Evolutionary conservation across 1,140 invertebrate genomes (phyloP), one percentile per base, ranked within the genome.

Genomic region (Nautilus pompilius): DNA sequence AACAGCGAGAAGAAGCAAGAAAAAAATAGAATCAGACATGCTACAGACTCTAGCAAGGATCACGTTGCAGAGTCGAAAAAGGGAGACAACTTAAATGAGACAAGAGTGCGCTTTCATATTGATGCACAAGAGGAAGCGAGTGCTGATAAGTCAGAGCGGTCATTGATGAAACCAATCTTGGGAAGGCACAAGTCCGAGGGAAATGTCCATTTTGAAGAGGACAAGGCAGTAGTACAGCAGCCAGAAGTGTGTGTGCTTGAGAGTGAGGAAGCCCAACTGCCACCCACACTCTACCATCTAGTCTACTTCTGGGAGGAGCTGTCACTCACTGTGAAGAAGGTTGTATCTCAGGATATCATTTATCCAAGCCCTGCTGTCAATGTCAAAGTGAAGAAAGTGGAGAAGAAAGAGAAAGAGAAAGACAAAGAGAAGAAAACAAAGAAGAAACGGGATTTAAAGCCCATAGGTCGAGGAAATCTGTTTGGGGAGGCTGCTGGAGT

Each of bases 291-390:
- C 5, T 91, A 93, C 41, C 83, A 75, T 88, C 89, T 80, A 6
- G 84, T 86, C 17, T 78, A 79, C 56, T 82, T 97, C 5, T 97
- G 94, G 95, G 93, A 96, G 75, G 90, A 93, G 66, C 83, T 96
- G n/a, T 89, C 89, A 46, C 79, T 83, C 10, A 88, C 75, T 17
- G 70, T 79, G 15, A 81, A 91, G 0, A 87, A 89, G 72, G 88
- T 88, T 0, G 88, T 90, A 48, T 81, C 85, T 20, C 87, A 90
- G 59, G 87, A 86, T 63, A 67, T 84, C 8, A 77, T 85, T 29
- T 70, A 83, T n/a, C 81, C 83, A 20, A 77, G 72, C 68, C 79
- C 84, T 20, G 82, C 84, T 26, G 60, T 74, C 26, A 67, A 66
- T 24, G 63, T 74, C 24, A 83, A 83, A 73, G 46, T 72, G 63